A percentile compares a stretch with the other conserved stretches of the same genome.
These are phyloP conservation scores for Chrysolina americana DNA, from an alignment of 2,888 invertebrate genomes.

Conservation along the genomic window DNA sequence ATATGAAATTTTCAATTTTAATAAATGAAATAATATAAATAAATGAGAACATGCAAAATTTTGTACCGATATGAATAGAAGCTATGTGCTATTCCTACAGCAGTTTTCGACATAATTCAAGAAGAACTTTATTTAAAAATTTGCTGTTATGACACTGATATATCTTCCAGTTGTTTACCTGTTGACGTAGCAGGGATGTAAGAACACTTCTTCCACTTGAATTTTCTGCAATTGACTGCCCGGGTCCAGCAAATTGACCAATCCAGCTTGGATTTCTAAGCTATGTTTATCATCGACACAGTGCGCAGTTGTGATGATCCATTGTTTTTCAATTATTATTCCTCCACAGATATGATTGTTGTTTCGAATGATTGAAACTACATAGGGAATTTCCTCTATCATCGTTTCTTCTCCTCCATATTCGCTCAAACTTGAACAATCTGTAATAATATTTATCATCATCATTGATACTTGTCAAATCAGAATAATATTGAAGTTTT, in stretches of 20 bases:
- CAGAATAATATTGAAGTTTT: too few relatives aligned
- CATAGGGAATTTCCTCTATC: not conserved
- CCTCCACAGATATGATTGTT: constrained; percentile 21
- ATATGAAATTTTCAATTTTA: too few relatives aligned
- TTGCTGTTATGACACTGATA: too few relatives aligned
- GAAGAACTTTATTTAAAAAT: too few relatives aligned
- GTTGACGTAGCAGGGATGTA: not conserved
- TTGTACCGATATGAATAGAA: too few relatives aligned
- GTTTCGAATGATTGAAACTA: constrained; percentile 8
- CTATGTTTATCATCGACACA: constrained; percentile 1
- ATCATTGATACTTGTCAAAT: too few relatives aligned
- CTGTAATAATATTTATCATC: not conserved
- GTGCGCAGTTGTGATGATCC: constrained; percentile 22
- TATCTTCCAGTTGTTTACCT: not conserved
- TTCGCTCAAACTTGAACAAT: not conserved
- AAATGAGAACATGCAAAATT: too few relatives aligned
- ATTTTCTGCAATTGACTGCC: not conserved
- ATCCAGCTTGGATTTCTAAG: constrained; percentile 9
- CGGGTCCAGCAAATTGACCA: not conserved
- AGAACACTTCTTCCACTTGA: not conserved
- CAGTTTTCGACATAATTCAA: too few relatives aligned
- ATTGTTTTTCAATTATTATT: not conserved
- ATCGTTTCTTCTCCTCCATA: not conserved
- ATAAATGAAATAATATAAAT: too few relatives aligned
- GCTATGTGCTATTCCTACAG: too few relatives aligned